Evolutionary conservation across 2,797 vertebrate species (phyloP), one percentile per base, ranked within the genome.

Genomic region (Cynopterus sphinx): DNA sequence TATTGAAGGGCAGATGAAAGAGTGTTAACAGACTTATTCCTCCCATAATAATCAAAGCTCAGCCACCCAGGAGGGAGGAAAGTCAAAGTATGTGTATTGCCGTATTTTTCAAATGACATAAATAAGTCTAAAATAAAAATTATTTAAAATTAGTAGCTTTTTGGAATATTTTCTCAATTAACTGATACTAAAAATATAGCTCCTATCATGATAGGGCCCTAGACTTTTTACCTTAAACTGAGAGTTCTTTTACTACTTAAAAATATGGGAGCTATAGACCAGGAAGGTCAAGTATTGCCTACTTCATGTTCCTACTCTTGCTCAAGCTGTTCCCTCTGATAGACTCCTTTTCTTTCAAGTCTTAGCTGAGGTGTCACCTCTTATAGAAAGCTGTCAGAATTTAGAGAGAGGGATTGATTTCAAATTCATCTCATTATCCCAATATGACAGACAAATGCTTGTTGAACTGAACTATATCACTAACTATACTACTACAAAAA

Each of bases 401-500:
- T 28, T 12, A 55, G 28, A 10, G 63, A 19, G n/a, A 17, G 46
- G 9, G 24, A 11, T 11, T 19, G n/a, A 65, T 91, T 86, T 73
- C 51, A 82, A 94, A 84, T 83, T 90, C 17, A 92, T 43, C 46
- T 78, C 81, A 83, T 39, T 73, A 94, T 59, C 28, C 41, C 28
- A 57, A 75, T 46, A 39, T 21, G n/a, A 83, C 51, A 94, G 81
- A 90, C 28, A 92, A 49, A 49, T 49, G 49, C 46, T 49, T 93
- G 79, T 46, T 89, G 43, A 95, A 65, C 6, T 94, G 33, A 88
- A 70, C 33, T 33, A 61, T 55, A 21, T n/a, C 67, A 86, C 49
- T 91, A 68, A 86, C 46, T 91, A 51, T 28, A 89, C 12, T 68
- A 74, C 85, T 24, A 92, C 41, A 94, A 78, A 96, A 84, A 85